Evolutionary conservation across 1,140 invertebrate species (phyloP), one percentile per base, ranked within the genome.

Genomic region (Muscidifurax raptorellus): DNA sequence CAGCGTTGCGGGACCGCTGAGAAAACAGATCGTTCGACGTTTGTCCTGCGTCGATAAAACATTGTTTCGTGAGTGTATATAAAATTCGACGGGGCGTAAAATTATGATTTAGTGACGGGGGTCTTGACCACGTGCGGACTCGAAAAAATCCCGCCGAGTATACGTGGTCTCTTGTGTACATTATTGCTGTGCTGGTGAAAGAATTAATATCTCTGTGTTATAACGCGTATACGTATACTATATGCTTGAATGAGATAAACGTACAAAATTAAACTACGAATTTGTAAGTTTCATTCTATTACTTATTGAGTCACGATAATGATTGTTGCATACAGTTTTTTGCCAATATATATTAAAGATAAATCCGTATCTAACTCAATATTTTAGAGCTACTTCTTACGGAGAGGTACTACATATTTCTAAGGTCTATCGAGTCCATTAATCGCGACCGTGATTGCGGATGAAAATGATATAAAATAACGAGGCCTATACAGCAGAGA

Each of bases 371-470:
- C 13, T 52, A 10, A 52, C 47, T 52, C 47, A 67, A 67, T 67
- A 67, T 67, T 67, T 44, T 44, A 44, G 28, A 80, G 40, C 36
- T 7, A 82, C 47, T 82, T 66, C 59, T 36, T 67, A 25, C 18
- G 10, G 25, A 0, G 59, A 30, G 72, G 59, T 81, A 52, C 27
- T 71, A 77, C 47, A 80, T 79, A 67, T 67, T 67, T 59, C 27
- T 69, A 67, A 72, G 66, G 72, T 72, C 52, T 84, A 83, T 84
- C 84, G 74, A 81, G 40, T 87, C 72, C 15, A 78, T 84, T 84
- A 83, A 87, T 87, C 78, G 76, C 80, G 25, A 18, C 18, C 32
- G 47, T 74, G 84, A 83, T 83, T 78, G 28, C 40, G 36, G 59
- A 82, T 78, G 67, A 75, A 80, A 82, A 82, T 82, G 52, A 82